Evolutionary conservation across 2,797 vertebrate genomes (phyloP).

Genomic region (Eulemur albifrons): DNA sequence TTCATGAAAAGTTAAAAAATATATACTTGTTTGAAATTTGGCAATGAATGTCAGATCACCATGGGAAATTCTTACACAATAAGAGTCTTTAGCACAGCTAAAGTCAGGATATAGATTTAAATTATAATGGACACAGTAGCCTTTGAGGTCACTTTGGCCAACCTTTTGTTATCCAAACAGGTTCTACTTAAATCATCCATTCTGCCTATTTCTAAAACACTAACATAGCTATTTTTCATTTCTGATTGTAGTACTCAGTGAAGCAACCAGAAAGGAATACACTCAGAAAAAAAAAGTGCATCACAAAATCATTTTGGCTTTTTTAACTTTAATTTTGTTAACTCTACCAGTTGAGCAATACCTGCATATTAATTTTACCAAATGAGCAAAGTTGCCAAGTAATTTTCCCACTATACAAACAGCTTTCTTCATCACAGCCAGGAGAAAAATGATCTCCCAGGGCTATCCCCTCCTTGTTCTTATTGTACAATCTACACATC

Average conservation of each 20-base stretch:
- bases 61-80: neutral
- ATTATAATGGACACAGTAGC: neutral
- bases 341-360: neutral
- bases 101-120: neutral
- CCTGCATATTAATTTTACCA: conserved; percentile 28
- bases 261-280: neutral
- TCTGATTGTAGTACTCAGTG: neutral
- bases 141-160: neutral
- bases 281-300: neutral
- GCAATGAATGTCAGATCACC: neutral
- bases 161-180: neutral
- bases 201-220: neutral
- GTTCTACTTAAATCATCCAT: neutral
- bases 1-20: neutral
- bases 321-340: neutral
- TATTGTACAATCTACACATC: neutral
- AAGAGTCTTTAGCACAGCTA: neutral
- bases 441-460: neutral
- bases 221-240: neutral
- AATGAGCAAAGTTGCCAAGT: neutral
- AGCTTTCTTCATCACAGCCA: neutral
- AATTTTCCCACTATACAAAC: neutral
- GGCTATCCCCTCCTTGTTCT: neutral
- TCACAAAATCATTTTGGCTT: neutral
- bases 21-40: neutral